Conservation (phyloP, 1,140 invertebrate genomes). For the Eurosta solidaginis region DNA sequence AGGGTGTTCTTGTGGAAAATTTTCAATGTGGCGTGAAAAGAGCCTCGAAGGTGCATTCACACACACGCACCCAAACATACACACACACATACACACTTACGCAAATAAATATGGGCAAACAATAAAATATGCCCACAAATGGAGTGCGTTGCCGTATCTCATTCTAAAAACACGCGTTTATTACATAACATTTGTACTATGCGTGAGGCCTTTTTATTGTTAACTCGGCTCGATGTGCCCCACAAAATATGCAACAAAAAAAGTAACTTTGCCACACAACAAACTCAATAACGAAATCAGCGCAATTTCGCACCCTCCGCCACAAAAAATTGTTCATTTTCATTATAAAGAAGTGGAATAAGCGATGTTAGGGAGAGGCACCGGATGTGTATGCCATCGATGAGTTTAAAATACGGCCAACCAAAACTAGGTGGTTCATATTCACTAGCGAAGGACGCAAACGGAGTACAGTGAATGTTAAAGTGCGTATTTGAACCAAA, state of each 20-base stretch:
- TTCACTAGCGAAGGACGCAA: not conserved
- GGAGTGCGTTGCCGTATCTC: conserved; percentile 7
- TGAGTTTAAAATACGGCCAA: not conserved
- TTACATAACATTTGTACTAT: not conserved
- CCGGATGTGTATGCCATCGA: not conserved
- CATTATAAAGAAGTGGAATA: not conserved
- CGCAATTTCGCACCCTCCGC: not conserved
- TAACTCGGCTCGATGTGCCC: not conserved
- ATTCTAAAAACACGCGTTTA: not conserved
- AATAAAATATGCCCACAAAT: not conserved
- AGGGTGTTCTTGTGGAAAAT: conserved; percentile 28
- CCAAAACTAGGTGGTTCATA: not conserved
- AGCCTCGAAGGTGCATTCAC: conserved; percentile 11
- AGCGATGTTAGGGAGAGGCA: not conserved
- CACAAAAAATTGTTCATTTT: not conserved
- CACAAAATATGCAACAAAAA: conserved; percentile 21
- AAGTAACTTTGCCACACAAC: not conserved
- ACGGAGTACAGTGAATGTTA: not conserved
- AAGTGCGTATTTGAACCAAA: not conserved
- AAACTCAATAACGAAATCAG: conserved; percentile 19
- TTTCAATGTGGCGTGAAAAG: conserved; percentile 21
- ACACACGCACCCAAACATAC: not conserved
- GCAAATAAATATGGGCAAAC: conserved; percentile 9
- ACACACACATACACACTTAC: not conserved
- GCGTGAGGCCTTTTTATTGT: not conserved